A percentile compares a stretch with the other conserved stretches of the same genome.
Conservation (phyloP, 2,797 vertebrate genomes). For the Cynopterus sphinx region DNA sequence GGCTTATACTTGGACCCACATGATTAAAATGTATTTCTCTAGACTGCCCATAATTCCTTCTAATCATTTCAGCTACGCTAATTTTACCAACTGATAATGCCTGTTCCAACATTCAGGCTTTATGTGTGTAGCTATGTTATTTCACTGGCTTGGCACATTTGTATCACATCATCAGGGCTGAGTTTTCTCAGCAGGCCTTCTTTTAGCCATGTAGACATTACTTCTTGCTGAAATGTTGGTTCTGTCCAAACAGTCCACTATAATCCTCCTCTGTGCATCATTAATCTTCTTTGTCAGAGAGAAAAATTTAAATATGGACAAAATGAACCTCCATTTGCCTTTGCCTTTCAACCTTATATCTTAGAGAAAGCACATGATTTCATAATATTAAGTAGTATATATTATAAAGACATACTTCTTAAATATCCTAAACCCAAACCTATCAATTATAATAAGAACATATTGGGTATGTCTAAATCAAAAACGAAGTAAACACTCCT, state of each 20-base stretch:
- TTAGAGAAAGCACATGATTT: background rate
- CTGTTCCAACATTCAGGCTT: background rate
- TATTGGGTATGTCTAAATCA: background rate
- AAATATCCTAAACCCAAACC: background rate
- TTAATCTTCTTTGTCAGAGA: background rate
- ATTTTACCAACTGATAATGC: slow-evolving; percentile 48
- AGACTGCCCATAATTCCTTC: slow-evolving; percentile 47
- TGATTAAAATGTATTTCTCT: slow-evolving; percentile 64
- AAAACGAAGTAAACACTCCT: background rate
- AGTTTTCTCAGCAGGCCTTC: slow-evolving; percentile 15
- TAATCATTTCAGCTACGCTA: slow-evolving; percentile 49
- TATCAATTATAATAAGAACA: background rate
- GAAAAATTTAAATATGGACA: background rate
- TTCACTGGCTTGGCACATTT: background rate
- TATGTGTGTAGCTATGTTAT: background rate
- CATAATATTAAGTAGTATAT: background rate
- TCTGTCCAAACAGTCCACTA: background rate
- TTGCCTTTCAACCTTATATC: slow-evolving; percentile 1
- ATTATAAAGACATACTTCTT: background rate
- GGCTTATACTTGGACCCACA: slow-evolving; percentile 54
- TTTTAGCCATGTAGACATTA: background rate
- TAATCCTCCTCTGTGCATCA: background rate
- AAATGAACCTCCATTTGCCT: background rate
- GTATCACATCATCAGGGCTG: background rate
- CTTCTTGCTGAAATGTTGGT: slow-evolving; percentile 12